These are phyloP conservation scores for Carassius carassius DNA, from an alignment of 2,113 vertebrate genomes.

Conservation along the genomic window DNA sequence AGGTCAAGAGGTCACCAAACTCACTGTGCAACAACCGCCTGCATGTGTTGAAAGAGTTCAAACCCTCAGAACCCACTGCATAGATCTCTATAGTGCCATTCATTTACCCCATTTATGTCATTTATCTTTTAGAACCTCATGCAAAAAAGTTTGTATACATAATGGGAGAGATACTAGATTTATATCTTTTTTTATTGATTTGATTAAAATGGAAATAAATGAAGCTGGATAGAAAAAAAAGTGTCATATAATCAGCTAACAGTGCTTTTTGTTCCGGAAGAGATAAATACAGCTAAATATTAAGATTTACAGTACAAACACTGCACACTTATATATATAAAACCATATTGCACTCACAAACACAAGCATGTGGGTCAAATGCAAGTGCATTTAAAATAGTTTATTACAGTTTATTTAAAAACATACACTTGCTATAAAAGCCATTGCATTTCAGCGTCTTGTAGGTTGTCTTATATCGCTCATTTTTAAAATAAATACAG, in stretches of 20 bases:
- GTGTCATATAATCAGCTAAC: neutral
- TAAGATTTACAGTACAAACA: neutral
- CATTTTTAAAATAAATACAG: slow-evolving; percentile 84
- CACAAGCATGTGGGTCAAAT: neutral
- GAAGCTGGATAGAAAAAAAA: neutral
- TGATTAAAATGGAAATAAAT: neutral
- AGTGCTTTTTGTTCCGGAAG: neutral
- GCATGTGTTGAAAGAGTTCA: neutral
- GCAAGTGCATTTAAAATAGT: slow-evolving; percentile 59
- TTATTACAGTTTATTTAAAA: slow-evolving; percentile 97
- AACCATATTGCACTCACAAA: slow-evolving; percentile 4
- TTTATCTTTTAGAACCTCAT: neutral
- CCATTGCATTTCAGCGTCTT: slow-evolving; percentile 78
- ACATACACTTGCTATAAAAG: slow-evolving; percentile 98
- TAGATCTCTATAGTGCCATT: neutral
- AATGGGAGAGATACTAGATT: neutral
- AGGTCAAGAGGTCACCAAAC: neutral
- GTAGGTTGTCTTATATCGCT: slow-evolving; percentile 67
- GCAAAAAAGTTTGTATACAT: neutral
- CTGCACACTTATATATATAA: no score
- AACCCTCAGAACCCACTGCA: neutral
- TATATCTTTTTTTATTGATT: neutral
- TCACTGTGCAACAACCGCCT: neutral
- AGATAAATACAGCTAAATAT: neutral
- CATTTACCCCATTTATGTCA: neutral